phyloP scores from a whole-genome alignment of 2,888 invertebrate species.

The Julus scandinavius region DNA sequence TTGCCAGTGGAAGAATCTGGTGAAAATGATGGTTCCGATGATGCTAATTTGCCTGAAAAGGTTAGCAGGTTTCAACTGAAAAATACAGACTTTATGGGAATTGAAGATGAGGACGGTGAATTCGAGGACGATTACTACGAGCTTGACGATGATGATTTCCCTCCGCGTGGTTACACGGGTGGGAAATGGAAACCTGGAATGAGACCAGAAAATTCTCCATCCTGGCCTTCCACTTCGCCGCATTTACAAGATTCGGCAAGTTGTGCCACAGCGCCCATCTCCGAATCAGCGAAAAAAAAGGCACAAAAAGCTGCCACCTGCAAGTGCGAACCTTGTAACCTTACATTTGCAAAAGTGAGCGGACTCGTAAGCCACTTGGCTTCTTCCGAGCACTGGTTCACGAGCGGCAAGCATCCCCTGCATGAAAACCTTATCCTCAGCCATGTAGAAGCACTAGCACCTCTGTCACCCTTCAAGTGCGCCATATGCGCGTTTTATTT shows the following conservation, averaged over 20 bases:
- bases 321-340: background rate
- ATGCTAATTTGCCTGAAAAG: background rate
- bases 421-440: slow-evolving; percentile 73
- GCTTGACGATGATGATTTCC: slow-evolving; percentile 58
- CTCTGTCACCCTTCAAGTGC: slow-evolving; percentile 87
- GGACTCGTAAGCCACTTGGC: slow-evolving; percentile 69
- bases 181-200: slow-evolving; percentile 64
- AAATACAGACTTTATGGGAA: background rate
- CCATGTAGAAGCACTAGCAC: slow-evolving; percentile 71
- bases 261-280: background rate
- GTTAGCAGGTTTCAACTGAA: background rate
- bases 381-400: slow-evolving; percentile 85
- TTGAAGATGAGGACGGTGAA: slow-evolving; percentile 17
- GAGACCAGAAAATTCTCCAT: background rate
- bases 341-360: background rate
- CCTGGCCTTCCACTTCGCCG: background rate
- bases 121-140: slow-evolving; percentile 43
- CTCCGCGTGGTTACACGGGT: slow-evolving; percentile 63
- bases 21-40: background rate
- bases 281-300: background rate
- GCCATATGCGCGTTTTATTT: slow-evolving; percentile 85
- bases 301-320: background rate
- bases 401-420: slow-evolving; percentile 69
- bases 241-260: background rate
- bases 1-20: background rate